A percentile compares a stretch with the other conserved stretches of the same genome.
Conservation (phyloP, 2,113 vertebrate genomes). For the Seriola quinqueradiata region DNA sequence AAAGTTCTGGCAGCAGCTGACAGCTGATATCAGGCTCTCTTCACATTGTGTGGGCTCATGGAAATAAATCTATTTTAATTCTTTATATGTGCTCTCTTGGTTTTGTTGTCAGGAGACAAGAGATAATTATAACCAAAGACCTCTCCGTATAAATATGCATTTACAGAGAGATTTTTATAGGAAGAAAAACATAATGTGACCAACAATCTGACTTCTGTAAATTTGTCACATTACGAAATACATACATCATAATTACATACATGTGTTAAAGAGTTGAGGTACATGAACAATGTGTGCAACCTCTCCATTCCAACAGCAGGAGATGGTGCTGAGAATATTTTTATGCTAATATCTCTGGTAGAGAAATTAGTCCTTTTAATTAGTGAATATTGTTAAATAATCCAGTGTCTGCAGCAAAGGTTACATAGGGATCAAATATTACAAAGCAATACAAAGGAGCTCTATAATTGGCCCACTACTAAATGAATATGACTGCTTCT, state of each 20-base stretch:
- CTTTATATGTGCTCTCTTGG: background rate
- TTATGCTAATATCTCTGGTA: background rate
- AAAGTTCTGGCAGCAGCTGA: conserved; percentile 22
- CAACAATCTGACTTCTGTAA: background rate
- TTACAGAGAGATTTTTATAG: background rate
- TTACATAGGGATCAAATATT: background rate
- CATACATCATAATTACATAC: background rate
- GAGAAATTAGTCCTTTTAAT: background rate
- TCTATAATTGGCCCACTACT: background rate
- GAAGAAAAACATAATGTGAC: background rate
- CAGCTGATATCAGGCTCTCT: conserved; percentile 19
- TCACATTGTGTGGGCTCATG: conserved; percentile 24
- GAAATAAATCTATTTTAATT: conserved; percentile 23
- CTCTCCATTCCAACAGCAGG: background rate
- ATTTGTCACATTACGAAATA: background rate
- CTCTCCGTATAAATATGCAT: background rate
- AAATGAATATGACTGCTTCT: background rate
- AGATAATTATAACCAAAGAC: conserved; percentile 8
- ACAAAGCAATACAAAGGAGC: background rate
- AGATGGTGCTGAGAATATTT: background rate
- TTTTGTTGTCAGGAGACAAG: conserved; percentile 7
- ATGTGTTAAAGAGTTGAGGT: background rate
- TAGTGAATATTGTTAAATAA: background rate
- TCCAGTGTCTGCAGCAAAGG: too few relatives aligned
- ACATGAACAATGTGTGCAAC: background rate